Conservation (phyloP, 2,888 invertebrate species). For the Podabrus alpinus region DNA sequence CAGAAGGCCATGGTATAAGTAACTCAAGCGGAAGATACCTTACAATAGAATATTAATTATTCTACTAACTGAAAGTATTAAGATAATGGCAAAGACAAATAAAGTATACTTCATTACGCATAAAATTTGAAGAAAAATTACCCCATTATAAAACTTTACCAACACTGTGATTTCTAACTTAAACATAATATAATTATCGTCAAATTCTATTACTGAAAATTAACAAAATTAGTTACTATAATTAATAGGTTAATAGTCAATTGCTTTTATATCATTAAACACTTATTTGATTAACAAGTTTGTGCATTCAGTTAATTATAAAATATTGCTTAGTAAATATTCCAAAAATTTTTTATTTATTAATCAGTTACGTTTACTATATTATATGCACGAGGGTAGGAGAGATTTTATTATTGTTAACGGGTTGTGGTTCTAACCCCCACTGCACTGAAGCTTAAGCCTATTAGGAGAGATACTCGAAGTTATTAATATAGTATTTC, state of each 20-base stretch:
- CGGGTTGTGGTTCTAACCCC: too few relatives aligned
- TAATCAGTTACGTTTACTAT: neutral
- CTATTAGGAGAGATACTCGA: too few relatives aligned
- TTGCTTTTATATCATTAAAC: neutral
- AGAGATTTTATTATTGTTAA: too few relatives aligned
- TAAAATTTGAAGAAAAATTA: neutral
- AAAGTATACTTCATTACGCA: neutral
- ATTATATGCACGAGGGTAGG: too few relatives aligned
- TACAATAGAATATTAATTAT: slow-evolving; percentile 23
- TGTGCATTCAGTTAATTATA: neutral
- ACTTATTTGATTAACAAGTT: neutral
- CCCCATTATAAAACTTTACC: neutral
- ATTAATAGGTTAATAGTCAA: neutral
- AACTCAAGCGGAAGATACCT: slow-evolving; percentile 21
- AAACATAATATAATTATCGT: neutral
- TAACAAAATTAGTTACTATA: neutral
- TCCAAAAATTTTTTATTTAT: too few relatives aligned
- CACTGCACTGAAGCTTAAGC: too few relatives aligned
- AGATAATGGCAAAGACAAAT: slow-evolving; percentile 13
- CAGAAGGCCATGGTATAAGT: slow-evolving; percentile 18
- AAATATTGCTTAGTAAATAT: neutral
- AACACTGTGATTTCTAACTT: neutral
- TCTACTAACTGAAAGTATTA: slow-evolving; percentile 11
- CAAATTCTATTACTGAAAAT: neutral
- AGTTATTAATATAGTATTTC: too few relatives aligned